These are phyloP conservation scores for Pteromalus puparum DNA, from an alignment of 1,140 invertebrate species.

Conservation along the genomic window DNA sequence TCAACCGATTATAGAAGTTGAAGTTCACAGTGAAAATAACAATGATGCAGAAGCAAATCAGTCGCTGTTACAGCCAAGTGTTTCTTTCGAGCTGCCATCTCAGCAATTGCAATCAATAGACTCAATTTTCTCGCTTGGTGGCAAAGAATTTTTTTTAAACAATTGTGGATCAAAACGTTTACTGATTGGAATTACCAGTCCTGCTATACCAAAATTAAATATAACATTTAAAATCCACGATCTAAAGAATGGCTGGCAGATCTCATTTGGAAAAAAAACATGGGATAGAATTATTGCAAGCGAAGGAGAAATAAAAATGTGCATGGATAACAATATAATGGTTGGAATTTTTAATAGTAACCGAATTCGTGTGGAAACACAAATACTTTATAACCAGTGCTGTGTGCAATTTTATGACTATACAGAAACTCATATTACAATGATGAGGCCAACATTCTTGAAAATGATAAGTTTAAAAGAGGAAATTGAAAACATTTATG, in stretches of 20 bases:
- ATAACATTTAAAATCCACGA: slow-evolving; percentile 15
- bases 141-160: slow-evolving; percentile 5
- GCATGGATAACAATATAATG: background rate
- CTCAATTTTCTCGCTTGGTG: background rate
- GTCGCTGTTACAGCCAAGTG: too few species aligned
- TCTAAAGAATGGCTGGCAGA: background rate
- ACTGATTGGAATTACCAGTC: background rate
- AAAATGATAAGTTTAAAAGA: background rate
- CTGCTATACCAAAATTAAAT: background rate
- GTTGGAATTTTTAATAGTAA: background rate
- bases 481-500: background rate
- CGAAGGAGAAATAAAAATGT: background rate
- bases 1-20: too few species aligned
- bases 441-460: background rate
- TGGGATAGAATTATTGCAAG: background rate
- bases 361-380: background rate
- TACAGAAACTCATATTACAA: background rate
- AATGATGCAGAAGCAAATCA: background rate
- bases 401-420: background rate
- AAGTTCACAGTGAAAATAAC: background rate
- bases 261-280: background rate
- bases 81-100: background rate
- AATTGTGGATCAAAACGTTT: background rate
- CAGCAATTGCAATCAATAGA: background rate
- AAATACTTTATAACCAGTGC: background rate